These are phyloP conservation scores for Enteromius anoplus DNA, from an alignment of 2,797 vertebrate species.

Conservation along the genomic window DNA sequence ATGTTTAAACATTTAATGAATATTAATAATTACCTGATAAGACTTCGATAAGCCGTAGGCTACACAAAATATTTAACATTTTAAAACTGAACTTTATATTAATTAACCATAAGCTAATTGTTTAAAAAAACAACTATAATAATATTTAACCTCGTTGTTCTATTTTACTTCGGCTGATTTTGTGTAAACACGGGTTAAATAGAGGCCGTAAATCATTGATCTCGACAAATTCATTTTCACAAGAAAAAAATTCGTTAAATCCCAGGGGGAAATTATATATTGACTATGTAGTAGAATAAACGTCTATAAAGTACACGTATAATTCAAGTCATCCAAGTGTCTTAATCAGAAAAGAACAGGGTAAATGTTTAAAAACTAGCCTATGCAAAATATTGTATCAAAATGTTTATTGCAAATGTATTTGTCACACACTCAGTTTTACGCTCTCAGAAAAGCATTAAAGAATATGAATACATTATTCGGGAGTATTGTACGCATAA, in stretches of 20 bases:
- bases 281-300: neutral
- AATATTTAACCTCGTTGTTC: neutral
- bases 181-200: neutral
- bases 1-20: neutral
- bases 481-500: neutral
- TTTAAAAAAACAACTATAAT: neutral
- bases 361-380: neutral
- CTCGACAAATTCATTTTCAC: neutral
- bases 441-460: neutral
- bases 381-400: conserved; percentile 7
- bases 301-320: too few relatives aligned
- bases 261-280: neutral
- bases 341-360: neutral
- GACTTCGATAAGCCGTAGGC: too few relatives aligned
- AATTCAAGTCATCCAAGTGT: neutral
- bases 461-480: conserved; percentile 11
- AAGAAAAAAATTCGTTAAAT: neutral
- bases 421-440: neutral
- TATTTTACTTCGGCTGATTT: neutral
- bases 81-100: neutral
- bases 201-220: neutral
- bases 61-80: conserved; percentile 4
- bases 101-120: neutral
- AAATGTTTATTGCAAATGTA: neutral
- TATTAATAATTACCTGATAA: neutral